These are phyloP conservation scores for Episyrphus balteatus DNA, from an alignment of 1,140 invertebrate genomes.

Conservation along the genomic window DNA sequence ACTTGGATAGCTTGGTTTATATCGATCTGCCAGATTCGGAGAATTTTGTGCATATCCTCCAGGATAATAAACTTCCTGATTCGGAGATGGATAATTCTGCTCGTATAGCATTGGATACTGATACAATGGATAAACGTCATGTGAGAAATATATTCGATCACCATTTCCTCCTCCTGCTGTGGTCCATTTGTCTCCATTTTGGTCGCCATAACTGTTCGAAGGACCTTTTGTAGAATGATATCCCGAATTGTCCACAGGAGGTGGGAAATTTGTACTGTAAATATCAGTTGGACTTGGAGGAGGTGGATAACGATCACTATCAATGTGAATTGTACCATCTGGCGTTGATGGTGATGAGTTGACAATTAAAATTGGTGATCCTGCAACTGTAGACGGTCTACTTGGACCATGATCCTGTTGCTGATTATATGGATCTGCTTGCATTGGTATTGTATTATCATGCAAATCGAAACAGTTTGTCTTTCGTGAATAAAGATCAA, in stretches of 20 bases:
- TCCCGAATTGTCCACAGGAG: no score
- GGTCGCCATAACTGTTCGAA: slow-evolving; percentile 13
- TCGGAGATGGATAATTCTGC: slow-evolving; percentile 31
- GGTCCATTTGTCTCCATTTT: neutral
- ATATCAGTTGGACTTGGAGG: no score
- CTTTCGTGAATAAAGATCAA: slow-evolving; percentile 48
- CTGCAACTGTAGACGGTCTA: slow-evolving; percentile 23
- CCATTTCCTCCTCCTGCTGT: slow-evolving; percentile 10
- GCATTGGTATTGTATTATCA: slow-evolving; percentile 25
- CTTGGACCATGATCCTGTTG: slow-evolving; percentile 19
- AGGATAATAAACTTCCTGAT: slow-evolving; percentile 27
- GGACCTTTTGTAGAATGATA: no score
- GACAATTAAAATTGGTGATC: slow-evolving; percentile 23
- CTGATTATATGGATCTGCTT: neutral
- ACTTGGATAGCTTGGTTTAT: slow-evolving; percentile 16
- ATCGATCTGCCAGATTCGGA: slow-evolving; percentile 25
- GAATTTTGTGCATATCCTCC: slow-evolving; percentile 32
- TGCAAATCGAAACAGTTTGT: slow-evolving; percentile 39
- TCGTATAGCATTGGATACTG: slow-evolving; percentile 33
- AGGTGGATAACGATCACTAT: neutral
- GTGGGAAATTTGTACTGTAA: no score
- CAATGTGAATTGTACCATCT: slow-evolving; percentile 10
- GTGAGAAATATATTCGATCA: slow-evolving; percentile 32
- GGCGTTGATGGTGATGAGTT: slow-evolving; percentile 26
- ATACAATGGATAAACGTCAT: slow-evolving; percentile 32